phyloP scores from a whole-genome alignment of 2,113 vertebrate species.

The Neolamprologus hecqui region DNA sequence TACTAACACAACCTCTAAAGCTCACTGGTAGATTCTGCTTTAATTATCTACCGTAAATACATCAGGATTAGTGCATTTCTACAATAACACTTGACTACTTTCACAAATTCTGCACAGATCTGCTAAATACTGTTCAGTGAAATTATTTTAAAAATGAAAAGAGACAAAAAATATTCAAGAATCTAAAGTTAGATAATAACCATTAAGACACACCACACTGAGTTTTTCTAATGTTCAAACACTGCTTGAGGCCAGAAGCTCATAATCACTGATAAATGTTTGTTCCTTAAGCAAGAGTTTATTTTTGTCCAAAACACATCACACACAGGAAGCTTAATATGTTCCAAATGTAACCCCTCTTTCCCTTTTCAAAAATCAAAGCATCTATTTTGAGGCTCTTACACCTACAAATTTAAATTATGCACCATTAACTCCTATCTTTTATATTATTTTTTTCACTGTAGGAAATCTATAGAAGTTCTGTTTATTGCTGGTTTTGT shows the following conservation, averaged over 20 bases:
- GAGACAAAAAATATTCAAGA: neutral
- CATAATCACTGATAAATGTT: neutral
- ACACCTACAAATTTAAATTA: constrained; percentile 1
- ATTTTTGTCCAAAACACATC: neutral
- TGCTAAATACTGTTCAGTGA: neutral
- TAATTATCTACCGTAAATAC: neutral
- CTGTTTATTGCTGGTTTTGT: neutral
- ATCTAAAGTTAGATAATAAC: neutral
- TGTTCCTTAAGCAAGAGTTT: neutral
- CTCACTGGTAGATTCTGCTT: neutral
- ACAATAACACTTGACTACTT: neutral
- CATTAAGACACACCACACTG: neutral
- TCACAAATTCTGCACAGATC: neutral
- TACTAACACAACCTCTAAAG: neutral
- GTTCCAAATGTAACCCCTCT: constrained; percentile 7
- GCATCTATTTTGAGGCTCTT: neutral
- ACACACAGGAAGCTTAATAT: neutral
- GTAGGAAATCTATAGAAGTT: neutral
- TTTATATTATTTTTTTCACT: neutral
- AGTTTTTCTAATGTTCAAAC: neutral
- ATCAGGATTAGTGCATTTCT: neutral
- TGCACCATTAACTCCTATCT: neutral
- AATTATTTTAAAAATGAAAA: neutral
- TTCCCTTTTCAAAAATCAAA: neutral
- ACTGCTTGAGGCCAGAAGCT: neutral